Evolutionary conservation across 2,888 invertebrate species (phyloP), one percentile per base, ranked within the genome.

Genomic region (Pimpla rufipes): DNA sequence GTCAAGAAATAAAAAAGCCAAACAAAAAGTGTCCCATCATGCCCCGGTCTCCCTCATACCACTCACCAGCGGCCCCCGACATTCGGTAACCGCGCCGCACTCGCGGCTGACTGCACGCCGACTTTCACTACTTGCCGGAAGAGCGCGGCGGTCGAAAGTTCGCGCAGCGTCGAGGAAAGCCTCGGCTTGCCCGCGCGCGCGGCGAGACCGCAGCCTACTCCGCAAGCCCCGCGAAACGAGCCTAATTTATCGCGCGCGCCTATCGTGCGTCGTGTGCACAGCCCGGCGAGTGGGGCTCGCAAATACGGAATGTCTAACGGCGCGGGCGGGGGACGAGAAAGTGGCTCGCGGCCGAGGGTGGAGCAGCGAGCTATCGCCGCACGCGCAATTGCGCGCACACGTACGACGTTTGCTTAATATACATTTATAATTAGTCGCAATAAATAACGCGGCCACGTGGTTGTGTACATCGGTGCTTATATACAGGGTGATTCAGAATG

Each of bases 21-120:
- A n/a, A n/a, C n/a, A n/a, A n/a, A n/a, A n/a, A n/a, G n/a, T n/a
- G n/a, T n/a, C n/a, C n/a, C n/a, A n/a, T n/a, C n/a, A n/a, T n/a
- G n/a, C n/a, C n/a, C n/a, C n/a, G n/a, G n/a, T n/a, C n/a, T n/a
- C n/a, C n/a, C n/a, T n/a, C n/a, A n/a, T n/a, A n/a, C n/a, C n/a
- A n/a, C n/a, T n/a, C n/a, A n/a, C n/a, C n/a, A n/a, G n/a, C n/a
- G n/a, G n/a, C n/a, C 29, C 16, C 45, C 6, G 86, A 85, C 85
- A 86, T 87, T 89, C 87, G 88, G 87, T 87, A 88, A 87, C 78
- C 78, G 85, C 80, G 75, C 35, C 57, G 81, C n/a, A 75, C 23
- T 62, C 29, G 77, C 78, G 82, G 73, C 78, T 74, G 85, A 75
- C 84, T 88, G 79, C 66, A 59, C 84, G 76, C 62, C 74, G 86